Percentiles rank a stretch among this genome's conserved stretches.
These are phyloP conservation scores for Sialia sialis DNA, from an alignment of 2,113 vertebrate species.

Conservation along the genomic window DNA sequence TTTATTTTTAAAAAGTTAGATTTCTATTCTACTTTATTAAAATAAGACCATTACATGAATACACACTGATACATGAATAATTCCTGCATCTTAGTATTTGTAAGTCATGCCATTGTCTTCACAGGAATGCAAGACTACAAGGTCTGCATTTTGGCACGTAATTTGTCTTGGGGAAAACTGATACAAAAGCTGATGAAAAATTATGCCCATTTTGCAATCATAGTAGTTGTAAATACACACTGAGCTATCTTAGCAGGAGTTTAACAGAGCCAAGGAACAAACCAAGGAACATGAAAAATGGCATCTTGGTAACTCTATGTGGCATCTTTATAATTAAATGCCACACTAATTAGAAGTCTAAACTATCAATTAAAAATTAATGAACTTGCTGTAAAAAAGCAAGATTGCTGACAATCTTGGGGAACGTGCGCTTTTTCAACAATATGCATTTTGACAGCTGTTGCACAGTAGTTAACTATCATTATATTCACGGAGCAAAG, in stretches of 20 bases:
- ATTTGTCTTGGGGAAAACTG: not conserved
- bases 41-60: not conserved
- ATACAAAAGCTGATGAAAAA: not conserved
- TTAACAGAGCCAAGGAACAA: not conserved
- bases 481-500: not conserved
- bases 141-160: not conserved
- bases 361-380: not conserved
- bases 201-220: not conserved
- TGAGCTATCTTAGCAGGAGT: not conserved
- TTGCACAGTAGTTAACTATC: not conserved
- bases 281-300: not conserved
- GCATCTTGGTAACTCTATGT: not conserved
- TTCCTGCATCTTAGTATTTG: not conserved
- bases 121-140: not conserved
- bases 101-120: not conserved
- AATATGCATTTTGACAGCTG: not conserved
- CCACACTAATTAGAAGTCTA: not conserved
- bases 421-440: not conserved
- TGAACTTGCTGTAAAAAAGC: not conserved
- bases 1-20: not conserved
- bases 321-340: not conserved
- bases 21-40: not conserved
- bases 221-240: not conserved
- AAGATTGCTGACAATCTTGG: not conserved
- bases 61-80: not conserved